These are phyloP conservation scores for Cynocephalus volans DNA, from an alignment of 2,113 vertebrate genomes.

Conservation along the genomic window DNA sequence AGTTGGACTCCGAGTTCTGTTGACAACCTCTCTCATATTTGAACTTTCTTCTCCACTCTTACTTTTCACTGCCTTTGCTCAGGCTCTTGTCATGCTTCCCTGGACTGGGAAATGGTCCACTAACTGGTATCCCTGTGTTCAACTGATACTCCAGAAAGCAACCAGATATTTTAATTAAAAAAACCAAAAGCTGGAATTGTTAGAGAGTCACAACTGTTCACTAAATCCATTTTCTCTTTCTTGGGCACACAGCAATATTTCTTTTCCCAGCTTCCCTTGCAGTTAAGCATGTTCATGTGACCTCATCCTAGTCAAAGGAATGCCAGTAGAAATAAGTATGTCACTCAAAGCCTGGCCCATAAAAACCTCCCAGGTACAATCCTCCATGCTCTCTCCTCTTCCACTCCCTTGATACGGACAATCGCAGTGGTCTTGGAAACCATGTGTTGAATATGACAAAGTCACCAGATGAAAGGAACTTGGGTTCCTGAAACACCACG, in stretches of 20 bases:
- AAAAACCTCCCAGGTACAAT: neutral
- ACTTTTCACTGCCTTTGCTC: neutral
- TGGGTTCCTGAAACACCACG: neutral
- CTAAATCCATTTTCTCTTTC: neutral
- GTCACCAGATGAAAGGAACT: neutral
- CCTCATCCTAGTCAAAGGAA: constrained; percentile 2
- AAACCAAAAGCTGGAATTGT: neutral
- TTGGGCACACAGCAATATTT: neutral
- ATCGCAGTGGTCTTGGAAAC: neutral
- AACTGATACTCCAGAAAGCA: neutral
- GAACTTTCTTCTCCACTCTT: neutral
- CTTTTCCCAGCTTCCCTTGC: neutral
- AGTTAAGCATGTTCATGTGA: neutral
- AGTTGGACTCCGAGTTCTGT: neutral
- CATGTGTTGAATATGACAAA: neutral
- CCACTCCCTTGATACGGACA: neutral
- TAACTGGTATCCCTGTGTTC: neutral
- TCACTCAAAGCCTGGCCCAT: neutral
- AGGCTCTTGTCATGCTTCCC: neutral
- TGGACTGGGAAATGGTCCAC: neutral
- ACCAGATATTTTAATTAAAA: neutral
- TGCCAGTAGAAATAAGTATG: neutral
- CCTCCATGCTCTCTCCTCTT: neutral
- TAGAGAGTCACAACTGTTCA: neutral
- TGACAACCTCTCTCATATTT: neutral